These are phyloP conservation scores for Rostratula benghalensis DNA, from an alignment of 2,113 vertebrate species.

Conservation along the genomic window DNA sequence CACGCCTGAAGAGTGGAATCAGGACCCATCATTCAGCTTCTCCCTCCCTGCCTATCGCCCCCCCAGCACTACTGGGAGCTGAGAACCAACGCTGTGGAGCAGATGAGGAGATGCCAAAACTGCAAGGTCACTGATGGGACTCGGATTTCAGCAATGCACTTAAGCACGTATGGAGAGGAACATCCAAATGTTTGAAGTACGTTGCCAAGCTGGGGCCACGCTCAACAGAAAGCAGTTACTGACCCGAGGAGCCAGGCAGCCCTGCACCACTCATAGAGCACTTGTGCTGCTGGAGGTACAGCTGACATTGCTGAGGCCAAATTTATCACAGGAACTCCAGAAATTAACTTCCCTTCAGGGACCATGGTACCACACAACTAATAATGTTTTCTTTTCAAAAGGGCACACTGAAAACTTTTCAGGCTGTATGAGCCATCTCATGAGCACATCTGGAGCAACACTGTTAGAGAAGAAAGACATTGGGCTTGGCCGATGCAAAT, in stretches of 20 bases:
- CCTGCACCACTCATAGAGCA: rapidly evolving
- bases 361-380: not conserved
- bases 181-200: not conserved
- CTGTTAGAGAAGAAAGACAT: not conserved
- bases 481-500: not conserved
- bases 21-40: not conserved
- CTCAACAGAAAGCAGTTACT: not conserved
- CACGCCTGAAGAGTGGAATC: not conserved
- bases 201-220: not conserved
- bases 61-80: not conserved
- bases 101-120: not conserved
- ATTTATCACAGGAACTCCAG: not conserved
- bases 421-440: not conserved
- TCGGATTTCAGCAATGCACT: not conserved
- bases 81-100: not conserved
- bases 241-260: not conserved
- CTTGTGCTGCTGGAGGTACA: not conserved
- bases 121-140: not conserved
- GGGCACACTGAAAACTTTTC: not conserved
- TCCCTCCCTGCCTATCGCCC: not conserved
- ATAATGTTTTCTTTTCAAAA: not conserved
- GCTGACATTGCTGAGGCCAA: not conserved
- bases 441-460: not conserved
- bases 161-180: rapidly evolving
- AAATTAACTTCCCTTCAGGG: not conserved